Conservation (phyloP, 2,797 vertebrate genomes). For the Novumbra hubbsi region DNA sequence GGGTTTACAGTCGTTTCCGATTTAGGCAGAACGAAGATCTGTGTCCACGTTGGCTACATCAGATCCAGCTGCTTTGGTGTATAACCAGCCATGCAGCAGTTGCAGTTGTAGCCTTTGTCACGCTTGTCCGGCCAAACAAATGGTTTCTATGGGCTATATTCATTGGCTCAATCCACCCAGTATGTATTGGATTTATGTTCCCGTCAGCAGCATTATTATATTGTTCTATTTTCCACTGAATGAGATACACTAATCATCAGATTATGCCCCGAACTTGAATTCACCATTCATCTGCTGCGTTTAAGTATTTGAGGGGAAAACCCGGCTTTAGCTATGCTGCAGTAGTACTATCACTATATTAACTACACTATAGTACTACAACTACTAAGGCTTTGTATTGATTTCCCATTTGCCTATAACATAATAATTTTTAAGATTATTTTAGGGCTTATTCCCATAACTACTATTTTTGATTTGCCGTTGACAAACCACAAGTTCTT, state of each 20-base stretch:
- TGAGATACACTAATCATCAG: neutral
- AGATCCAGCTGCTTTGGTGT: slow-evolving; percentile 4
- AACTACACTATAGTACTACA: too few species aligned
- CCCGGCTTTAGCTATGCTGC: neutral
- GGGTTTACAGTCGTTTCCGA: too few species aligned
- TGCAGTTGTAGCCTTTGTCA: slow-evolving; percentile 4
- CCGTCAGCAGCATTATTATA: slow-evolving; percentile 3
- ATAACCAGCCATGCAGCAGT: slow-evolving; percentile 10
- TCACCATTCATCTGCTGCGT: neutral
- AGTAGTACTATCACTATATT: neutral
- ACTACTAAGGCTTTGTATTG: neutral
- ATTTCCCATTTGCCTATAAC: neutral
- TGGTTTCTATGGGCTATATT: slow-evolving; percentile 33
- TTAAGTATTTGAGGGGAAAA: neutral
- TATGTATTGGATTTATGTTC: slow-evolving; percentile 51
- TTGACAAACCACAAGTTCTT: slow-evolving; percentile 10
- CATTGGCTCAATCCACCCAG: slow-evolving; percentile 50
- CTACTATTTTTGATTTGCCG: neutral
- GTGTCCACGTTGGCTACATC: slow-evolving; percentile 1
- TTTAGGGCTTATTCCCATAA: neutral
- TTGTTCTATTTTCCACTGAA: neutral
- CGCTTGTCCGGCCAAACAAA: slow-evolving; percentile 7
- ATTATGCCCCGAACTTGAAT: neutral
- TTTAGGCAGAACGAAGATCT: neutral
- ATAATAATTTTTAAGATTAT: too few species aligned